Evolutionary conservation across 2,888 invertebrate species (phyloP), one percentile per base, ranked within the genome.

Genomic region (Megaustenia siamemsis): DNA sequence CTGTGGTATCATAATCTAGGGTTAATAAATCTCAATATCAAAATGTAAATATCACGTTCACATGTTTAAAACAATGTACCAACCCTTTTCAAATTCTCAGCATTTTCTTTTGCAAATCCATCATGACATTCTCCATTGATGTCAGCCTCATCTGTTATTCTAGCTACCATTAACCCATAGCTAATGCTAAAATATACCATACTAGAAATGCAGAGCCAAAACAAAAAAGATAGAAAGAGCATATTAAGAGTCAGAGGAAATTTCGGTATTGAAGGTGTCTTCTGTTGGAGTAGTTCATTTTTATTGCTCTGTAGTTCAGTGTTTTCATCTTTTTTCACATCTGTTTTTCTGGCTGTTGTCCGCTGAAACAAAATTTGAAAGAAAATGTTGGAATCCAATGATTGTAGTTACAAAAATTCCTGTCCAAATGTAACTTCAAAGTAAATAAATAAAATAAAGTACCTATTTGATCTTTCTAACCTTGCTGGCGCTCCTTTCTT

Each of bases 171-270:
- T 15, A 77, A 24, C n/a, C 79, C 75, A 40, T 82, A 83, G 21
- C 40, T 80, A 28, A 85, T 56, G 56, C 78, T 38, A 21, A 63
- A 45, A 38, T 86, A 86, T 2, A 73, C n/a, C 21, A 79, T 12
- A 28, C 53, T 4, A 12, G 66, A 28, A 24, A 86, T 32, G 2
- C 40, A 35, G 0, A 66, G 45, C 88, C 87, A 88, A 49, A 87
- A 86, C n/a, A 86, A 18, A 0, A 83, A 63, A 15, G 88, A 88
- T 0, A 82, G 24, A 56, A 85, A 49, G 45, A 88, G 49, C 45
- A 85, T 76, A 18, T 84, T 83, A 60, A 45, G 75, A 12, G 84
- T 85, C 24, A 88, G 21, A 18, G 87, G 87, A 82, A 88, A 87
- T 32, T 69, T 49, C n/a, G 80, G 81, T 49, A 53, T 43, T 5